Conservation (phyloP, 2,888 invertebrate species). For the Ellobium chinense region DNA sequence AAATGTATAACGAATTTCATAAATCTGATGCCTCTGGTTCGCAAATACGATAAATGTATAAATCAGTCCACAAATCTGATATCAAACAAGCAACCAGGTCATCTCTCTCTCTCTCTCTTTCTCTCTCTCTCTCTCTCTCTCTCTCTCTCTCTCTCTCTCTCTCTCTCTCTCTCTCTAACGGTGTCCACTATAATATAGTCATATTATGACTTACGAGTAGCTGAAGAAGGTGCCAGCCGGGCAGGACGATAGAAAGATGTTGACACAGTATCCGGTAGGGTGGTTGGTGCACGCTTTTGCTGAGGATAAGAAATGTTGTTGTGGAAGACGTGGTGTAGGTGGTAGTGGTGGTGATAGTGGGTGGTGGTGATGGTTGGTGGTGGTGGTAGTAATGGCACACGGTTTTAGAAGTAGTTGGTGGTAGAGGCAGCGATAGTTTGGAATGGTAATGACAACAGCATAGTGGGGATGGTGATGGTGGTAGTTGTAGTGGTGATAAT, state of each 20-base stretch:
- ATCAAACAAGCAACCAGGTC: too few relatives aligned
- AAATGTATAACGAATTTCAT: too few relatives aligned
- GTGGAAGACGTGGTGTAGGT: background rate
- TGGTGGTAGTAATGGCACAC: background rate
- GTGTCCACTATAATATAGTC: too few relatives aligned
- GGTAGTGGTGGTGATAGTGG: background rate
- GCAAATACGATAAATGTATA: too few relatives aligned
- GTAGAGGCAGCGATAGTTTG: background rate
- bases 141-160: too few relatives aligned
- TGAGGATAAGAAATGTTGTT: background rate
- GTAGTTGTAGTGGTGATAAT: background rate
- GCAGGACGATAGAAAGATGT: background rate
- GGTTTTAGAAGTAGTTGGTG: background rate
- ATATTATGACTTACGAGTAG: slow-evolving; percentile 28
- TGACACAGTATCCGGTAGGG: slow-evolving; percentile 22
- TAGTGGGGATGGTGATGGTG: background rate
- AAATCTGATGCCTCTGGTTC: too few relatives aligned
- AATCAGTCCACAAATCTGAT: too few relatives aligned
- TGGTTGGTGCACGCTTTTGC: background rate
- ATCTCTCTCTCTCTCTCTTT: too few relatives aligned
- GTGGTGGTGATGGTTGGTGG: background rate
- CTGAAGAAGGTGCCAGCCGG: slow-evolving; percentile 9
- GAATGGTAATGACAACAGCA: background rate
- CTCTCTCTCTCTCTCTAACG: too few relatives aligned
- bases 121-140: too few relatives aligned